Conservation (phyloP, 2,797 vertebrate species). For the Crenichthys baileyi region DNA sequence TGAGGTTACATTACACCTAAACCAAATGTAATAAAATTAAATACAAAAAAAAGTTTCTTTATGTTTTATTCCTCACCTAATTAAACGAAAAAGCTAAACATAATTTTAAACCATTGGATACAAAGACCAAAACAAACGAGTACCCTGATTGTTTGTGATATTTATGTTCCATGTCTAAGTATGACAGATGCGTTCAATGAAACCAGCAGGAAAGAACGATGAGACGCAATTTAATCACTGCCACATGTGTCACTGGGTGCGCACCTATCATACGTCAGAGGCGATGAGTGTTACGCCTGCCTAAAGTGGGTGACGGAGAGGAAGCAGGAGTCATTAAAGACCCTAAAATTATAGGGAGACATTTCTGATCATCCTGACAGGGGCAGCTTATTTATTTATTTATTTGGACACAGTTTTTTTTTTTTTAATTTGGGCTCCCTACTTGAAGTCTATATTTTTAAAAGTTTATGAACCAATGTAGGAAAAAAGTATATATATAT, state of each 20-base stretch:
- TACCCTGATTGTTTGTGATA: background rate
- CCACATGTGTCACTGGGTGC: background rate
- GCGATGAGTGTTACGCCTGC: background rate
- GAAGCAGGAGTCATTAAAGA: background rate
- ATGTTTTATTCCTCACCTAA: background rate
- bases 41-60: background rate
- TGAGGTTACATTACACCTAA: background rate
- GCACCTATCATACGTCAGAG: constrained; percentile 8
- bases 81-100: background rate
- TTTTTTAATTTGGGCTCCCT: too few relatives aligned
- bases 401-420: too few relatives aligned
- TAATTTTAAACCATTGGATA: background rate
- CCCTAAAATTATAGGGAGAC: background rate
- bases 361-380: background rate
- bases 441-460: too few relatives aligned
- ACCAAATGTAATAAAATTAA: background rate
- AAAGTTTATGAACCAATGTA: too few relatives aligned
- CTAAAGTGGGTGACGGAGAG: background rate
- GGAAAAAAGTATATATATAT: too few relatives aligned
- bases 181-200: background rate
- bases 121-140: background rate
- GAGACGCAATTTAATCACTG: background rate
- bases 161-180: background rate
- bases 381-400: background rate
- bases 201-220: background rate